phyloP scores from a whole-genome alignment of 2,888 invertebrate species.

The Nemotelus pantherinus region DNA sequence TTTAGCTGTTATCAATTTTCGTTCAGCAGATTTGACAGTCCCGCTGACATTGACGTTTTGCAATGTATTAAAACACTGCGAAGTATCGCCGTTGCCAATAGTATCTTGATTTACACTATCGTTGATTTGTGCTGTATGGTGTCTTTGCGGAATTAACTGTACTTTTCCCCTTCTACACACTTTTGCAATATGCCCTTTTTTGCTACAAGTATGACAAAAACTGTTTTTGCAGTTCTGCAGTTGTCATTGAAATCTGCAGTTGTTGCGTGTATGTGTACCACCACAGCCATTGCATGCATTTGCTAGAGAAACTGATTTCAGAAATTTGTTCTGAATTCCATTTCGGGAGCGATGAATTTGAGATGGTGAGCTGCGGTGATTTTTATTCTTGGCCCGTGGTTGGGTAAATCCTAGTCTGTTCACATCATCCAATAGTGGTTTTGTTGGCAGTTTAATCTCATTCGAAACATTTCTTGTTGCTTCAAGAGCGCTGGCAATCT shows the following conservation, averaged over 20 bases:
- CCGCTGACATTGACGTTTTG: background rate
- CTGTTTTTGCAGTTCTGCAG: slow-evolving; percentile 31
- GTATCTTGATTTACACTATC: slow-evolving; percentile 1
- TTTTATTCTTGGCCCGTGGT: background rate
- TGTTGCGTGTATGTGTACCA: background rate
- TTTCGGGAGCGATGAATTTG: too few relatives aligned
- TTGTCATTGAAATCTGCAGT: slow-evolving; percentile 46
- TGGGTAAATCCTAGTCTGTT: slow-evolving; percentile 13
- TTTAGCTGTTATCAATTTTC: background rate
- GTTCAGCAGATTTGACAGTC: background rate
- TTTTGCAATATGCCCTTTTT: slow-evolving; percentile 21
- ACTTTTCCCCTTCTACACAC: background rate
- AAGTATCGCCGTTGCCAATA: background rate
- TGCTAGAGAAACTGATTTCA: background rate
- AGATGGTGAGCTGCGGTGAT: too few relatives aligned
- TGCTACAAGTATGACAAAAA: slow-evolving; percentile 45
- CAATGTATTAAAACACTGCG: background rate
- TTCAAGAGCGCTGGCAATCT: slow-evolving; percentile 6
- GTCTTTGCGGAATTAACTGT: too few relatives aligned
- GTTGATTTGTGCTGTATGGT: background rate
- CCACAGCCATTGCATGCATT: slow-evolving; percentile 33
- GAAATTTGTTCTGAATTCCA: background rate
- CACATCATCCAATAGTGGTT: background rate
- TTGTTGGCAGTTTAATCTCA: background rate
- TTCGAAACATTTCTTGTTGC: background rate